A percentile compares a stretch with the other conserved stretches of the same genome.
Conservation (phyloP, 2,797 vertebrate genomes). For the Danio albolineatus region DNA sequence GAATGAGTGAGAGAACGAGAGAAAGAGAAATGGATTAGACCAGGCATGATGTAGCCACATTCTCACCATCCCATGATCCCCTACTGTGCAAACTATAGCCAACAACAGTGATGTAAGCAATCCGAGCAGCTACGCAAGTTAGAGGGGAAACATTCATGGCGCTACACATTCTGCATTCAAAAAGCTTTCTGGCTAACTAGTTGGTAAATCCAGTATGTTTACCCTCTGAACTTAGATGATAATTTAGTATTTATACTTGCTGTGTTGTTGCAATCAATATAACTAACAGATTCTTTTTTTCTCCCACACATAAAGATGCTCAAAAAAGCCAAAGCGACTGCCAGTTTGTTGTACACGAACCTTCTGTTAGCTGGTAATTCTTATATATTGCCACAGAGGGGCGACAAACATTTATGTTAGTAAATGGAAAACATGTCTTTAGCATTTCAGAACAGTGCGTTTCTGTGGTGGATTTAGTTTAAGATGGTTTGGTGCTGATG, state of each 20-base stretch:
- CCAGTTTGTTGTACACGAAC: not conserved
- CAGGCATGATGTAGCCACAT: constrained; percentile 48
- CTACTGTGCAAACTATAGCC: constrained; percentile 44
- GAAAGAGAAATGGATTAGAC: constrained; percentile 46
- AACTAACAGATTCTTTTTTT: not conserved
- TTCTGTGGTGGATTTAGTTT: not conserved
- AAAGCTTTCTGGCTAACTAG: constrained; percentile 16
- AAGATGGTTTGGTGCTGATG: not conserved
- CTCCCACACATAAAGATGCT: not conserved
- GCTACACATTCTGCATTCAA: not conserved
- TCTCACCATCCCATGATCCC: constrained; percentile 56
- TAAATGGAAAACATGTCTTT: not conserved
- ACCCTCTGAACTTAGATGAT: not conserved
- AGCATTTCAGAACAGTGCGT: not conserved
- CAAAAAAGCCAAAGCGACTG: not conserved
- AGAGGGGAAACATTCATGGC: constrained; percentile 22
- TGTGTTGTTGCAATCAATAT: constrained; percentile 4
- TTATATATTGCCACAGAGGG: constrained; percentile 54
- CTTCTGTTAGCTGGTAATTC: constrained; percentile 14
- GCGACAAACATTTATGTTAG: constrained; percentile 49
- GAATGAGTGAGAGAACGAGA: constrained; percentile 47
- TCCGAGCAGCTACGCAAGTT: constrained; percentile 12
- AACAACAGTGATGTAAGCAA: constrained; percentile 59
- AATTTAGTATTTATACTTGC: not conserved
- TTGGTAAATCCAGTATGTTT: constrained; percentile 14